Conservation (phyloP, 2,113 vertebrate genomes). For the Tupaia tana region DNA sequence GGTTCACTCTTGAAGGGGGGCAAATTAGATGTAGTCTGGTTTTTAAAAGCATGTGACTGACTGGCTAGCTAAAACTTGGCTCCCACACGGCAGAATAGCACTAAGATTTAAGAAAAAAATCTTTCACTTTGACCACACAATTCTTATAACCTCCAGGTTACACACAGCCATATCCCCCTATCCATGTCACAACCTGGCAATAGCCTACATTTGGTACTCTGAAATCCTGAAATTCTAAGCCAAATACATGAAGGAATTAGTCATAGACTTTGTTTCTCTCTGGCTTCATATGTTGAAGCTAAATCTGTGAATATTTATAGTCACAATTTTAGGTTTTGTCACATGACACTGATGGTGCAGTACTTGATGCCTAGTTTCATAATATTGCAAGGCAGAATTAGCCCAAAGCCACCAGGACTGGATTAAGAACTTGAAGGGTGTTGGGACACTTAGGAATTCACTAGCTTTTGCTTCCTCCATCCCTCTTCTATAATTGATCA, state of each 20-base stretch:
- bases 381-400: background rate
- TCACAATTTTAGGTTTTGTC: background rate
- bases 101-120: constrained; percentile 25
- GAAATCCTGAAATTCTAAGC: constrained; percentile 67
- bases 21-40: constrained; percentile 61
- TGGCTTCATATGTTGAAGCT: constrained; percentile 32
- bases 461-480: background rate
- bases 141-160: background rate
- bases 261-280: constrained; percentile 49
- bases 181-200: constrained; percentile 63
- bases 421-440: background rate
- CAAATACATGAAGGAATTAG: constrained; percentile 19
- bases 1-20: constrained; percentile 42
- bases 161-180: background rate
- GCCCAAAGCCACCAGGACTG: background rate
- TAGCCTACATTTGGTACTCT: constrained; percentile 63
- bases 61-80: constrained; percentile 18
- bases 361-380: background rate
- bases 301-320: constrained; percentile 13
- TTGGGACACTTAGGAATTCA: background rate
- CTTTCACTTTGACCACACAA: constrained; percentile 43
- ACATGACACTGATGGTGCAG: background rate
- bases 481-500: background rate
- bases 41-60: constrained; percentile 55
- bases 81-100: constrained; percentile 4